phyloP scores from a whole-genome alignment of 2,888 invertebrate species.

The Azorinus chamasolen region DNA sequence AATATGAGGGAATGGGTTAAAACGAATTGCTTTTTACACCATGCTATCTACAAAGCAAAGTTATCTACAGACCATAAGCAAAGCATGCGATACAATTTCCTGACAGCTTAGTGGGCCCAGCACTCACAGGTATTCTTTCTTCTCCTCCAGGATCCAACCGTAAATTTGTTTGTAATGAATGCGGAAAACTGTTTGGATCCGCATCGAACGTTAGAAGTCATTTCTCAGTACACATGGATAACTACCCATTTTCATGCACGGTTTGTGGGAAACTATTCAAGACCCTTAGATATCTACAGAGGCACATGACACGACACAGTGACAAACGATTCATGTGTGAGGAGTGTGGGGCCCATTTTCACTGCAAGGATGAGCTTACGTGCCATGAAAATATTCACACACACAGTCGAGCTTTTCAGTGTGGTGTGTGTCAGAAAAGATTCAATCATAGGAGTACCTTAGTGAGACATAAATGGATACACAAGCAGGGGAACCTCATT shows the following conservation, averaged over 20 bases:
- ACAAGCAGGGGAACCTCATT: slow-evolving; percentile 3
- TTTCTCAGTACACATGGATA: slow-evolving; percentile 16
- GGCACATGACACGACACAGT: slow-evolving; percentile 27
- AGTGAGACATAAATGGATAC: slow-evolving; percentile 23
- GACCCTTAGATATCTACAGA: slow-evolving; percentile 15
- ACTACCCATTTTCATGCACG: slow-evolving; percentile 9
- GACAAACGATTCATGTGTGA: slow-evolving; percentile 32
- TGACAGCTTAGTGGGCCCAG: too few relatives aligned
- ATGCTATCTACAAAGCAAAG: too few relatives aligned
- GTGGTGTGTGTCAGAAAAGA: slow-evolving; percentile 46
- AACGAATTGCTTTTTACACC: too few relatives aligned
- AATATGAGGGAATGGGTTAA: too few relatives aligned
- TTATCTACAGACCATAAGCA: too few relatives aligned
- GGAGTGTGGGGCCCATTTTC: slow-evolving; percentile 32
- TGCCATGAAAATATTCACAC: slow-evolving; percentile 30
- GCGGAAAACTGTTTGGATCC: slow-evolving; percentile 23
- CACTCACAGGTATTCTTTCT: too few relatives aligned
- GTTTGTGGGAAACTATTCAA: slow-evolving; percentile 23
- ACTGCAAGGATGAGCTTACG: slow-evolving; percentile 12
- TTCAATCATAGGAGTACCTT: slow-evolving; percentile 49
- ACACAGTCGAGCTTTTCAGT: slow-evolving; percentile 22
- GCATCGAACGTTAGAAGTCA: slow-evolving; percentile 22
- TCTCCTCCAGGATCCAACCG: too few relatives aligned
- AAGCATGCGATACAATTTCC: too few relatives aligned
- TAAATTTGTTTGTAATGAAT: slow-evolving; percentile 29